phyloP scores from a whole-genome alignment of 2,113 vertebrate genomes.

The Oceanodroma tethys region DNA sequence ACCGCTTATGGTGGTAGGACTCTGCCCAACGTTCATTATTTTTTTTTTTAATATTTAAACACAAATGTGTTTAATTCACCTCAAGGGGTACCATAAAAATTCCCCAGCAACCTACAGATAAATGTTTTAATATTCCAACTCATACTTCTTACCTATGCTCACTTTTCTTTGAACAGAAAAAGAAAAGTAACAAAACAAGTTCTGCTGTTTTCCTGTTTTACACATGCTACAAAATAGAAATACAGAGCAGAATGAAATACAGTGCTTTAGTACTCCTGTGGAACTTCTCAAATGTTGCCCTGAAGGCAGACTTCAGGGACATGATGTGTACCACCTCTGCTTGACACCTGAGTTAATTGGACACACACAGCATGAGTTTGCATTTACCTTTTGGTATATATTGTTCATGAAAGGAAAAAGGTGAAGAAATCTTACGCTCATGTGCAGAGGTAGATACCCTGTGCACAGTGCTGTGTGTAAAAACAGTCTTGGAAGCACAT shows the following conservation, averaged over 20 bases:
- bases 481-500: background rate
- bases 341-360: background rate
- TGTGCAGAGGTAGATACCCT: background rate
- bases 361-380: background rate
- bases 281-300: background rate
- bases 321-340: background rate
- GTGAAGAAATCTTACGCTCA: background rate
- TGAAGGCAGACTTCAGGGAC: background rate
- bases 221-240: background rate
- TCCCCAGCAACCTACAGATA: background rate
- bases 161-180: background rate
- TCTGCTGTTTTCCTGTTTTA: background rate
- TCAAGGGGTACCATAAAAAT: background rate
- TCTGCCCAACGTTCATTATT: background rate
- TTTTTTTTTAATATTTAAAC: background rate
- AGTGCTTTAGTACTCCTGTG: background rate
- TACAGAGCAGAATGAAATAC: background rate
- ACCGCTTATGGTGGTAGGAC: accelerated
- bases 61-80: background rate
- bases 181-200: background rate
- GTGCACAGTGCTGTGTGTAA: background rate
- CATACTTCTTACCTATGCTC: background rate
- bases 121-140: background rate
- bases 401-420: background rate
- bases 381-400: background rate